These are phyloP conservation scores for Congeria kusceri DNA, from an alignment of 2,888 invertebrate genomes.

Conservation along the genomic window DNA sequence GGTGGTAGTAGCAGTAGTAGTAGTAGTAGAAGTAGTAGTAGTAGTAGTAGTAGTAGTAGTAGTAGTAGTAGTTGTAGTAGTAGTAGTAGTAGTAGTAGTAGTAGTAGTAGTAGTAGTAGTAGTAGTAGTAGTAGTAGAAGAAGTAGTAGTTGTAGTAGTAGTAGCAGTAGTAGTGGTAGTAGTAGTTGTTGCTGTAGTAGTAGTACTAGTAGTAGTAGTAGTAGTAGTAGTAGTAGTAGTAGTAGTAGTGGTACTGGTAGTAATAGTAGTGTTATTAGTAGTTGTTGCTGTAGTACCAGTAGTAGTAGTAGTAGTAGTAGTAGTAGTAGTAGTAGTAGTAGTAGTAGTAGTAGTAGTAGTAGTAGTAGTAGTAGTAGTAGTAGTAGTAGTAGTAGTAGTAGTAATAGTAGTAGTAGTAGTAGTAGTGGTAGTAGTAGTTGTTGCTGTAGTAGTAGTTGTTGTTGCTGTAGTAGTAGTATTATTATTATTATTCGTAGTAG, in stretches of 20 bases:
- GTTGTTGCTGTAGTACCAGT: too few relatives aligned
- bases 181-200: too few relatives aligned
- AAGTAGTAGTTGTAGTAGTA: too few relatives aligned
- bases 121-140: constrained; percentile 16
- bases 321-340: neutral
- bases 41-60: neutral
- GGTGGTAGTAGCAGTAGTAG: constrained; percentile 19
- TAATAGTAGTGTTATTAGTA: too few relatives aligned
- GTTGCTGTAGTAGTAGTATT: too few relatives aligned
- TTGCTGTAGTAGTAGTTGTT: too few relatives aligned
- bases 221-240: constrained; percentile 8
- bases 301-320: too few relatives aligned
- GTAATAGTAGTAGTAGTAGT: constrained; percentile 18
- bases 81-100: constrained; percentile 19
- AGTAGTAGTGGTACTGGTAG: neutral
- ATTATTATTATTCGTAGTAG: too few relatives aligned
- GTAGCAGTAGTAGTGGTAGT: too few relatives aligned
- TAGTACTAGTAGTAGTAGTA: constrained; percentile 13
- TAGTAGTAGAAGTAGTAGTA: constrained; percentile 26
- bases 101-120: constrained; percentile 17
- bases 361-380: constrained; percentile 21
- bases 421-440: too few relatives aligned
- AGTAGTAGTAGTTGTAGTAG: constrained; percentile 1
- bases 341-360: constrained; percentile 15
- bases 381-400: constrained; percentile 22